phyloP scores from a whole-genome alignment of 2,888 invertebrate genomes.

The Ferrisia virgata region DNA sequence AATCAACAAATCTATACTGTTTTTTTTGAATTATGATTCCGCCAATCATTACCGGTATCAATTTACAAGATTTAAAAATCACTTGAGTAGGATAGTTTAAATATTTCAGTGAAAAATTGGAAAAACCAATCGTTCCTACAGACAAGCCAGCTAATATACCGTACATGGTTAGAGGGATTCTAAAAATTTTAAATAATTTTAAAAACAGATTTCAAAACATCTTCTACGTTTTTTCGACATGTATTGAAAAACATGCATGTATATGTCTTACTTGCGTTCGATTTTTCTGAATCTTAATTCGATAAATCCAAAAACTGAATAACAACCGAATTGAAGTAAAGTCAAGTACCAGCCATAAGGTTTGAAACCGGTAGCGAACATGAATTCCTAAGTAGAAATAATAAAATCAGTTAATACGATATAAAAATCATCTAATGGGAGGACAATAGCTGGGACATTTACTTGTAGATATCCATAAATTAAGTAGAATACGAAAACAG shows the following conservation, averaged over 20 bases:
- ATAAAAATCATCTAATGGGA: background rate
- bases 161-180: constrained; percentile 81
- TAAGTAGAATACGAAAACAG: constrained; percentile 83
- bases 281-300: constrained; percentile 61
- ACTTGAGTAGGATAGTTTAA: constrained; percentile 91
- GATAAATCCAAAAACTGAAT: constrained; percentile 72
- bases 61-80: constrained; percentile 96
- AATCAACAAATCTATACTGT: constrained; percentile 77
- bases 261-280: constrained; percentile 42
- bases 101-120: constrained; percentile 89
- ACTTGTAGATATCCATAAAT: constrained; percentile 84
- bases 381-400: constrained; percentile 65
- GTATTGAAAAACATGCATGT: background rate
- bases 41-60: constrained; percentile 92
- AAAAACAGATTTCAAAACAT: background rate
- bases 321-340: constrained; percentile 84
- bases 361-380: constrained; percentile 85
- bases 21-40: constrained; percentile 90
- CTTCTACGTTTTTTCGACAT: background rate
- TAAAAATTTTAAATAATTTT: constrained; percentile 52
- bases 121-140: constrained; percentile 92
- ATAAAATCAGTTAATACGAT: background rate
- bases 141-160: constrained; percentile 79
- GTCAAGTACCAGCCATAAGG: constrained; percentile 91
- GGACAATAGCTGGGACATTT: constrained; percentile 47